phyloP scores from a whole-genome alignment of 2,888 invertebrate species.

The Tortricodes alternella region DNA sequence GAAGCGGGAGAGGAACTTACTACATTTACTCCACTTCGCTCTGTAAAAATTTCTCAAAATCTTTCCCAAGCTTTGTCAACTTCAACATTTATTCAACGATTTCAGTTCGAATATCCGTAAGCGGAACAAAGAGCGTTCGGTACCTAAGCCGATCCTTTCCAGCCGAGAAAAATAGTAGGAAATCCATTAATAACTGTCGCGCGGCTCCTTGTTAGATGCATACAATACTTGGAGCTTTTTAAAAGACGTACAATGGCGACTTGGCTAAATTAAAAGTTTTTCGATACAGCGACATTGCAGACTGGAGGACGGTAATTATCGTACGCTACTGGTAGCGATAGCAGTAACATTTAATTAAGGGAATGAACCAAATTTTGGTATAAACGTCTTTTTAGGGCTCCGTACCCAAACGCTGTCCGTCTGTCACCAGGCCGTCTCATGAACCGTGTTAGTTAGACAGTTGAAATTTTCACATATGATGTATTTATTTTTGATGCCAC shows the following conservation, averaged over 20 bases:
- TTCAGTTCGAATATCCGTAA: conserved; percentile 41
- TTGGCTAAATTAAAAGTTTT: conserved; percentile 83
- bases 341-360: not conserved
- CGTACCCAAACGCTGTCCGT: too few species aligned
- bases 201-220: conserved; percentile 81
- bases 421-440: too few species aligned
- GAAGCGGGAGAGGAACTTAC: too few species aligned
- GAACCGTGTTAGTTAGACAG: too few species aligned
- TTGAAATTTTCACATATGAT: too few species aligned
- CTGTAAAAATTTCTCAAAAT: conserved; percentile 12
- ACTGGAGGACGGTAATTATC: conserved; percentile 78
- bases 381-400: too few species aligned
- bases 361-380: too few species aligned
- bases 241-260: conserved; percentile 79
- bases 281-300: conserved; percentile 80
- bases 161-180: conserved; percentile 78
- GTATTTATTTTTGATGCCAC: too few species aligned
- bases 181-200: conserved; percentile 80
- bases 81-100: conserved; percentile 32
- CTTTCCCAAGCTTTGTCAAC: conserved; percentile 30
- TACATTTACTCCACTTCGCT: not conserved
- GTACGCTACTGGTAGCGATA: conserved; percentile 52
- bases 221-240: conserved; percentile 82
- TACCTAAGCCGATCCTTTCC: conserved; percentile 76
- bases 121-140: conserved; percentile 67